Evolutionary conservation across 2,888 invertebrate genomes (phyloP).

Genomic region (Hemicrepidius hirtus): DNA sequence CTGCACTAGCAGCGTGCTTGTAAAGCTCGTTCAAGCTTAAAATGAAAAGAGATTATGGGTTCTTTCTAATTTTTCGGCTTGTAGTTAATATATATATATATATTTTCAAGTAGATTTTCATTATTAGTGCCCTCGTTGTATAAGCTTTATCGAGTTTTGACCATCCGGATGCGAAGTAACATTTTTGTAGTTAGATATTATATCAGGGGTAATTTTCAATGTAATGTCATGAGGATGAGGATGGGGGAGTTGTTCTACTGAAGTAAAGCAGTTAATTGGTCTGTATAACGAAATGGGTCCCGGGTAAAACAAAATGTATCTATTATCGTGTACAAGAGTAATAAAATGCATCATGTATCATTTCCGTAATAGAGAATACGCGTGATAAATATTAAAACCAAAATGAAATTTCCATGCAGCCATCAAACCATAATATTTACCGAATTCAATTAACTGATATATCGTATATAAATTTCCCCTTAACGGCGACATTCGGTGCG

Average conservation of each 20-base stretch:
- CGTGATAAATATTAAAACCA: constrained; percentile 65
- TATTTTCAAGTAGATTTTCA: constrained; percentile 28
- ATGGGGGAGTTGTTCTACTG: background rate
- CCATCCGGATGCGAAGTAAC: too few relatives aligned
- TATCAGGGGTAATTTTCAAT: background rate
- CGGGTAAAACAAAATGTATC: constrained; percentile 39
- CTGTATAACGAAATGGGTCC: constrained; percentile 32
- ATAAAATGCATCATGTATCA: constrained; percentile 48
- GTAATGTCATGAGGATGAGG: background rate
- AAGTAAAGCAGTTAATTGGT: constrained; percentile 20
- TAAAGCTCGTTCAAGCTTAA: constrained; percentile 49
- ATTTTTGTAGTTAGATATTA: too few relatives aligned
- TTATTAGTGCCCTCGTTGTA: constrained; percentile 7
- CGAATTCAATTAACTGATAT: constrained; percentile 69
- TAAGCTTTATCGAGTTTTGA: background rate
- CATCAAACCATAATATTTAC: constrained; percentile 67
- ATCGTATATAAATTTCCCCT: constrained; percentile 68
- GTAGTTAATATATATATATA: constrained; percentile 37
- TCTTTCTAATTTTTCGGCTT: constrained; percentile 40
- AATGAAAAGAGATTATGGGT: constrained; percentile 47
- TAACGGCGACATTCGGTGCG: constrained; percentile 65
- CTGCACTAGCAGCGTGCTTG: constrained; percentile 47
- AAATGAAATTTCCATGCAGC: constrained; percentile 64
- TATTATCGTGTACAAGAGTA: constrained; percentile 40
- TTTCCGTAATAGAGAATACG: constrained; percentile 56